Evolutionary conservation across 2,113 vertebrate genomes (phyloP).

Genomic region (Osmerus eperlanus): DNA sequence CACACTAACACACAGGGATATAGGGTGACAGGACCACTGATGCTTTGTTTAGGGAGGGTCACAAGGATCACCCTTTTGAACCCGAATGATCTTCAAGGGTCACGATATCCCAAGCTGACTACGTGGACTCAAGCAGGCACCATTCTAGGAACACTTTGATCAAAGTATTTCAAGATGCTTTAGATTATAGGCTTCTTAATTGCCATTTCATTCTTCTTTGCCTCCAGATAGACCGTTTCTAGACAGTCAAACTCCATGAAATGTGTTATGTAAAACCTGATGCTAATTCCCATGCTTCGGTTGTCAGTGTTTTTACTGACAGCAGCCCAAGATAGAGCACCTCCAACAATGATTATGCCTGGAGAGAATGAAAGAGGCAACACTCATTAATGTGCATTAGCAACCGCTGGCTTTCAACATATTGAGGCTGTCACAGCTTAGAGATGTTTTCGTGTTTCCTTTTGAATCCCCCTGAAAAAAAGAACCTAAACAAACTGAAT

Average conservation of each 20-base stretch:
- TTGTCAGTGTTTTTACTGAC: not conserved
- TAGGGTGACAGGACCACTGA: not conserved
- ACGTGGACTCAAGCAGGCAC: too few species aligned
- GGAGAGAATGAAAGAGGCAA: not conserved
- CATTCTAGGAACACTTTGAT: too few species aligned
- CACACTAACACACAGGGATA: not conserved
- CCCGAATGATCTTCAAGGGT: not conserved
- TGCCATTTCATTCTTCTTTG: too few species aligned
- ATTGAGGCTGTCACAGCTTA: constrained; percentile 4
- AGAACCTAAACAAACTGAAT: not conserved
- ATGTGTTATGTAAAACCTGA: too few species aligned
- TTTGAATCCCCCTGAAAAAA: too few species aligned
- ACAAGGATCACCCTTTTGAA: not conserved
- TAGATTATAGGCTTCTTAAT: too few species aligned
- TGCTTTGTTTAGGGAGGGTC: constrained; percentile 30
- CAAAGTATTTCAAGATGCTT: too few species aligned
- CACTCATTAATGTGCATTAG: not conserved
- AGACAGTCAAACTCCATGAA: too few species aligned
- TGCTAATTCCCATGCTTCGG: not conserved
- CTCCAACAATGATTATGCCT: not conserved
- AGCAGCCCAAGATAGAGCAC: not conserved
- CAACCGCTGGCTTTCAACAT: not conserved
- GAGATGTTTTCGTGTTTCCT: not conserved
- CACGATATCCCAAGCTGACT: not conserved
- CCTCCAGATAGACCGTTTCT: too few species aligned